phyloP scores from a whole-genome alignment of 2,888 invertebrate species.

The Tetheella fluctuosa region DNA sequence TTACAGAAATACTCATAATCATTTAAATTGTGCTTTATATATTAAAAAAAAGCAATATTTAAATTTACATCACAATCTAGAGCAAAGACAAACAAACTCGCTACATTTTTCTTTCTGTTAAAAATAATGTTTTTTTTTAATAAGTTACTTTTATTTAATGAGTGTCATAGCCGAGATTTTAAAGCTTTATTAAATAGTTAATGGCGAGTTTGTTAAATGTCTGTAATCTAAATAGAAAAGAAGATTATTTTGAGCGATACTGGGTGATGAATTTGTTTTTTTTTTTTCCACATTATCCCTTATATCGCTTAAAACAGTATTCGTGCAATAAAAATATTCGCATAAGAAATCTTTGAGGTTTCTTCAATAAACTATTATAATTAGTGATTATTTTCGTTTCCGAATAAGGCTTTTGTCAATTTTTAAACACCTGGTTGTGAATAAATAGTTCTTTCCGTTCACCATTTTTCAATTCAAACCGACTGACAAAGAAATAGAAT shows the following conservation, averaged over 20 bases:
- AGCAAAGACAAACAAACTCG: background rate
- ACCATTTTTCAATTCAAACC: conserved; percentile 28
- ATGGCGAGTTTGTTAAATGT: background rate
- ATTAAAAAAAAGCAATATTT: background rate
- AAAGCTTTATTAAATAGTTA: background rate
- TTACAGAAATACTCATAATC: no score
- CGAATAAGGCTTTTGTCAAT: conserved; percentile 46
- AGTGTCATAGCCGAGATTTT: background rate
- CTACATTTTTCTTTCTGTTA: background rate
- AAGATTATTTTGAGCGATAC: background rate
- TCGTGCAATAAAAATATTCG: background rate
- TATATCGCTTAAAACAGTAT: background rate
- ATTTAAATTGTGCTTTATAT: no score
- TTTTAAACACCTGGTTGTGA: conserved; percentile 52
- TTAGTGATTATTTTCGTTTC: background rate
- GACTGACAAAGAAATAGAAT: conserved; percentile 26
- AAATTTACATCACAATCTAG: background rate
- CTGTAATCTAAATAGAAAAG: background rate
- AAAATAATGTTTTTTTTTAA: background rate
- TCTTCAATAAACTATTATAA: background rate
- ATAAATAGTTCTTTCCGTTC: conserved; percentile 19
- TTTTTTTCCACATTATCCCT: background rate
- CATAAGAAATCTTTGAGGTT: conserved; percentile 2
- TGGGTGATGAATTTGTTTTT: background rate
- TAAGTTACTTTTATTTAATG: background rate